Evolutionary conservation across 2,113 vertebrate genomes (phyloP).

Genomic region (Galeopterus variegatus): DNA sequence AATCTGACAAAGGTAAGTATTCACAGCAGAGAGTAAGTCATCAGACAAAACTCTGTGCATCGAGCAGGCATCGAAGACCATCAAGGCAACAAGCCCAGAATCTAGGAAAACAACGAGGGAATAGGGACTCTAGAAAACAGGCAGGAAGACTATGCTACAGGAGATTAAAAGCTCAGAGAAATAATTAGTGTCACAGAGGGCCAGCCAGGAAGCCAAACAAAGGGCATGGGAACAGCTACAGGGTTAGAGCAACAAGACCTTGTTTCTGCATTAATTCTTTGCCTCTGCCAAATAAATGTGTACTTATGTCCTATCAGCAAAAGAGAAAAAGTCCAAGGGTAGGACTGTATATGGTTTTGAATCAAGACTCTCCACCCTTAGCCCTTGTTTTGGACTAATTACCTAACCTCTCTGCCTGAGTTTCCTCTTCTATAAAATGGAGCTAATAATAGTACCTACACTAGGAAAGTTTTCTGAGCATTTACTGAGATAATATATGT

Average conservation of each 20-base stretch:
- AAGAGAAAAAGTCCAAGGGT: not conserved
- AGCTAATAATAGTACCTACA: not conserved
- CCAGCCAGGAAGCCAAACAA: slow-evolving; percentile 13
- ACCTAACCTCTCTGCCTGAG: not conserved
- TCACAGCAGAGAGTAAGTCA: not conserved
- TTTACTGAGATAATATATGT: not conserved
- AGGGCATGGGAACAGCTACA: not conserved
- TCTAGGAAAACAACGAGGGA: not conserved
- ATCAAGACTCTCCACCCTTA: not conserved
- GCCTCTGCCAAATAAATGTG: slow-evolving; percentile 7
- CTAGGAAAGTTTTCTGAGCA: not conserved
- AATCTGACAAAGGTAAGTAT: not conserved
- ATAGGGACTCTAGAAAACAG: not conserved
- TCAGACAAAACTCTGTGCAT: not conserved
- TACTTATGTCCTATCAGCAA: slow-evolving; percentile 2
- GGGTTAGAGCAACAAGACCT: not conserved
- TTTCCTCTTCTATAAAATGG: slow-evolving; percentile 33
- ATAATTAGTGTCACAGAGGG: not conserved
- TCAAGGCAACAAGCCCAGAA: not conserved
- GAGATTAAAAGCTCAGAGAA: slow-evolving; percentile 46
- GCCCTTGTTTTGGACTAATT: not conserved
- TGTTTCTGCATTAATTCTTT: slow-evolving; percentile 25
- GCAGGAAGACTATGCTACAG: not conserved
- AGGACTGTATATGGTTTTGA: not conserved
- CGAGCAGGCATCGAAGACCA: not conserved